Percentiles rank a stretch among this genome's conserved stretches.
Conservation (phyloP, 2,888 invertebrate species). For the Lasioglossum villosulum region DNA sequence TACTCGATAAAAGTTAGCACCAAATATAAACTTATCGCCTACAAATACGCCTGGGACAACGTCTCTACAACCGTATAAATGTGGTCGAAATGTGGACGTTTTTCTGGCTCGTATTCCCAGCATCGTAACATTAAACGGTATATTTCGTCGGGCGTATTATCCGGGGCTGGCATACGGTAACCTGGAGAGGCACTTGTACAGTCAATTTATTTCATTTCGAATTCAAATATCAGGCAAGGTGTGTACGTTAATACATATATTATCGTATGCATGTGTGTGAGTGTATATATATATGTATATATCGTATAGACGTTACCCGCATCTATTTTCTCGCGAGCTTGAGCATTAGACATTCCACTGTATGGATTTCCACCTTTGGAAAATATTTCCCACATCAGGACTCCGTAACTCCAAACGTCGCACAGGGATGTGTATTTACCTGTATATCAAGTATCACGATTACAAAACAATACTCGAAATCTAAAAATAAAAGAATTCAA, state of each 20-base stretch:
- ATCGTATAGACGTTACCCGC: conserved; percentile 87
- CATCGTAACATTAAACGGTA: conserved; percentile 96
- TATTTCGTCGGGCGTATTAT: conserved; percentile 94
- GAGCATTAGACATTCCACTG: conserved; percentile 96
- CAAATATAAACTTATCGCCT: conserved; percentile 28
- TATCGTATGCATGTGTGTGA: too few species aligned
- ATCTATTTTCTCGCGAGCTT: conserved; percentile 97
- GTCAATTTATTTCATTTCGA: not conserved
- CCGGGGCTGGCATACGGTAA: conserved; percentile 96
- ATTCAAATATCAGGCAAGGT: not conserved
- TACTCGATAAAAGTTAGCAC: conserved; percentile 34
- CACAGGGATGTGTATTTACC: conserved; percentile 97
- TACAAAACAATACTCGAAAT: conserved; percentile 3
- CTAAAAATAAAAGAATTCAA: not conserved
- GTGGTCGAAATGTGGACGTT: conserved; percentile 96
- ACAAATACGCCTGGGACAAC: conserved; percentile 83
- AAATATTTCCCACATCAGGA: conserved; percentile 98
- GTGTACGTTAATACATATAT: not conserved
- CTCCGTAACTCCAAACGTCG: conserved; percentile 99
- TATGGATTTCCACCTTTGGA: conserved; percentile 97
- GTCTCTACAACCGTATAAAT: conserved; percentile 92
- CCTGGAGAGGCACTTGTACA: conserved; percentile 86
- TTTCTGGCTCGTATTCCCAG: conserved; percentile 97
- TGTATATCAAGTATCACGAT: conserved; percentile 79
- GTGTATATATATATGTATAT: not conserved